These are phyloP conservation scores for Terrapene triunguis DNA, from an alignment of 2,113 vertebrate species.

Conservation along the genomic window DNA sequence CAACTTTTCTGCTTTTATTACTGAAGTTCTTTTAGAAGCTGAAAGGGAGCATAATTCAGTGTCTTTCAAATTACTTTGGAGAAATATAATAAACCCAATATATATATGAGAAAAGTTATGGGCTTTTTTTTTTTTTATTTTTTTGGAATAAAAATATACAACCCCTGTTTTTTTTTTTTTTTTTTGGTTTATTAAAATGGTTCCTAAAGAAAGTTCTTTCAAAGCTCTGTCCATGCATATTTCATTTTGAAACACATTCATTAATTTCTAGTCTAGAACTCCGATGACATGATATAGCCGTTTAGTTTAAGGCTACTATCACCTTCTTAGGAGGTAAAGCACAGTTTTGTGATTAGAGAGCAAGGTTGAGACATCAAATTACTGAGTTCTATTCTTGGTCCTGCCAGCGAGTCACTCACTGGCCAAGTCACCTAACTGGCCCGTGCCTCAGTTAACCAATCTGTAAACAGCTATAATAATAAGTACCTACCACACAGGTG, in stretches of 20 bases:
- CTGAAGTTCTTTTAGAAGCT: slow-evolving; percentile 70
- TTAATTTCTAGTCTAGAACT: slow-evolving; percentile 57
- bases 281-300: background rate
- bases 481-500: background rate
- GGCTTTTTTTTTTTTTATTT: background rate
- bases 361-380: background rate
- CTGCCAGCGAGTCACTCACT: background rate
- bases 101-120: slow-evolving; percentile 73
- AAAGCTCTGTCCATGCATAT: slow-evolving; percentile 28
- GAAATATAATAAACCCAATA: slow-evolving; percentile 78
- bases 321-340: background rate
- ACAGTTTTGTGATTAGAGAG: background rate
- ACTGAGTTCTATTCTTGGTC: background rate
- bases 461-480: background rate
- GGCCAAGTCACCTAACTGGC: background rate
- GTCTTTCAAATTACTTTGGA: slow-evolving; percentile 78
- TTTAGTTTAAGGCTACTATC: slow-evolving; percentile 6
- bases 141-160: slow-evolving; percentile 52
- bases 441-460: background rate
- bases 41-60: slow-evolving; percentile 76
- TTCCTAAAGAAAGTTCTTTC: slow-evolving; percentile 36
- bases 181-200: slow-evolving; percentile 65
- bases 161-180: slow-evolving; percentile 3
- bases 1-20: slow-evolving; percentile 80
- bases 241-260: slow-evolving; percentile 45